Base-by-base conservation (phyloP, 2,888 invertebrate genomes). In the Dichetophora obliterata region DNA sequence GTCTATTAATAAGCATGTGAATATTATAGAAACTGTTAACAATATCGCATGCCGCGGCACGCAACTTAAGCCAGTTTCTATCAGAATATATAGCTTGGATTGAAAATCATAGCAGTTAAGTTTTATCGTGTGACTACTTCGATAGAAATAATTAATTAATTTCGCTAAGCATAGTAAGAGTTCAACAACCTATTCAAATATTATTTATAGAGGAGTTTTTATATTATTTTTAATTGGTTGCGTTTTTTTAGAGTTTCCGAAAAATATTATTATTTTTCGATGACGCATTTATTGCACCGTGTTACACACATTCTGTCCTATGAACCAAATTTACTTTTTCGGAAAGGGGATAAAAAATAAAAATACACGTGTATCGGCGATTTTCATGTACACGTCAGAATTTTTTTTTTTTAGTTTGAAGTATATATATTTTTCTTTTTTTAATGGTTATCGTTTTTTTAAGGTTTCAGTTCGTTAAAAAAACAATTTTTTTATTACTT, bases 181-280 rank as follows among this genome's bases (percentile, higher is more conserved):
- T 72, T 72, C 72, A 72, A 61, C 37, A 72, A 72, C 72, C 72
- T 27, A 37, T 27, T 14, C 34, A 24, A 24, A 43, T 43, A 43
- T 19, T 27, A 37, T 37, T 65, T 37, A 16, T 37, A 3, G 14
- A 59, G 57, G 16, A 16, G 37, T 37, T 65, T n/a, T 65, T 34
- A 34, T n/a, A 43, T 24, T 65, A 65, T 43, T 43, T 68, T 8
- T 11, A 68, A 6, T 22, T 68, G n/a, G n/a, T 19, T 37, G 0
- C 9, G 3, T 43, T 37, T 68, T n/a, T 43, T 68, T 43, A 37
- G 37, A 37, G 37, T 37, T 5, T 37, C 6, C 37, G 37, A 37
- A 37, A 2, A n/a, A n/a, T n/a, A n/a, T n/a, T 43, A 11, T 43
- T 43, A 6, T 43, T 43, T 43, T 43, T 43, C 43, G 11, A 43